Evolutionary conservation across 2,797 vertebrate species (phyloP).

Genomic region (Florisuga fusca): DNA sequence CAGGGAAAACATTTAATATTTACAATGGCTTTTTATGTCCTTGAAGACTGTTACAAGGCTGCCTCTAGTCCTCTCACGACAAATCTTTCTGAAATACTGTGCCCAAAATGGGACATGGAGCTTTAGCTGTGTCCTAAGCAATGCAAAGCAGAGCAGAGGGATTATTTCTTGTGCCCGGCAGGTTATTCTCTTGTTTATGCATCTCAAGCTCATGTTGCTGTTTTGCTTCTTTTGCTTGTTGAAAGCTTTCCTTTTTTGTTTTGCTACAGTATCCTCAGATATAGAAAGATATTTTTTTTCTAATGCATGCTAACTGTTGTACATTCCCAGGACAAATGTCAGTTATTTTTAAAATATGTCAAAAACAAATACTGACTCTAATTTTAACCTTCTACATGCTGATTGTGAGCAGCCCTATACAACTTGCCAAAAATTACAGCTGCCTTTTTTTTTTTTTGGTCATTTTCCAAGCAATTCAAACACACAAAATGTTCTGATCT

Average conservation of each 20-base stretch:
- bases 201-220: not conserved
- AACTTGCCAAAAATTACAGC: conserved; percentile 25
- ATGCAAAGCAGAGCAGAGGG: not conserved
- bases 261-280: conserved; percentile 12
- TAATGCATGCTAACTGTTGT: not conserved
- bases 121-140: not conserved
- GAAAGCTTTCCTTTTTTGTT: conserved; percentile 42
- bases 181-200: conserved; percentile 32
- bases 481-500: not conserved
- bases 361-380: conserved; percentile 46
- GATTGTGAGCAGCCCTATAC: not conserved
- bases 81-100: not conserved
- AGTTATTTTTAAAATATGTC: conserved; percentile 63
- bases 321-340: conserved; percentile 59
- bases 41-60: not conserved
- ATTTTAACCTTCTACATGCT: conserved; percentile 59
- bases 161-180: not conserved
- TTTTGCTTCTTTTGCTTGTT: not conserved
- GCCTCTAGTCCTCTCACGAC: not conserved
- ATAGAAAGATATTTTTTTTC: not conserved
- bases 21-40: not conserved
- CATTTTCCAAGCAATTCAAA: conserved; percentile 18
- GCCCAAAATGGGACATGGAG: not conserved
- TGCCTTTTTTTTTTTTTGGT: conserved; percentile 35
- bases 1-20: not conserved